Conservation (phyloP, 2,888 invertebrate species). For the Platycheirus rosarum region DNA sequence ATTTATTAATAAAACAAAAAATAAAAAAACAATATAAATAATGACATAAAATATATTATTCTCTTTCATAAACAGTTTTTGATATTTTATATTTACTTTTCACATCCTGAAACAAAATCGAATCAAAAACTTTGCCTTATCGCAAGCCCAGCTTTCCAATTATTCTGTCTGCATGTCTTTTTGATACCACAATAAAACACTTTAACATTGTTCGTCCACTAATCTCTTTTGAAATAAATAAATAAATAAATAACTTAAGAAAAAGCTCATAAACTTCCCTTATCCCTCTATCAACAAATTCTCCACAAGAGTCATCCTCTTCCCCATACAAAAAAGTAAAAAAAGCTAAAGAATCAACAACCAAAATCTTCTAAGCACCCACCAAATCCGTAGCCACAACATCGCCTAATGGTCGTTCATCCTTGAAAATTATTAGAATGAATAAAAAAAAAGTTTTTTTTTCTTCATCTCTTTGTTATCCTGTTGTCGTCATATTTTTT, state of each 20-base stretch:
- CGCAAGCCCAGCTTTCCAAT: constrained; percentile 4
- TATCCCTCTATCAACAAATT: constrained; percentile 43
- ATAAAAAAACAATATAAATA: too few species aligned
- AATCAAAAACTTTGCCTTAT: too few species aligned
- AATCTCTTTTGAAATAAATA: constrained; percentile 30
- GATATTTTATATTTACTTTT: too few species aligned
- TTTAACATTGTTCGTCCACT: constrained; percentile 16
- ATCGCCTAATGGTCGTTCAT: constrained; percentile 44
- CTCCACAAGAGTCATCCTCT: background rate
- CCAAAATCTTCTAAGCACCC: constrained; percentile 47
- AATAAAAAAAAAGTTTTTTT: constrained; percentile 23
- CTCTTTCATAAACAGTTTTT: too few species aligned
- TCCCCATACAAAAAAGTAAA: constrained; percentile 18
- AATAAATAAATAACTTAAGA: constrained; percentile 35
- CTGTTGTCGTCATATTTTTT: constrained; percentile 11
- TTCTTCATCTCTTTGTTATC: constrained; percentile 1
- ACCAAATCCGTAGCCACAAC: constrained; percentile 31
- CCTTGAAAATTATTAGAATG: constrained; percentile 44
- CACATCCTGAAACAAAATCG: too few species aligned
- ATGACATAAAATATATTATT: too few species aligned
- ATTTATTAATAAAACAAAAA: too few species aligned
- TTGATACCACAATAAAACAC: constrained; percentile 1
- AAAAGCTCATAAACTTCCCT: constrained; percentile 33
- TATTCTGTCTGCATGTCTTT: constrained; percentile 1
- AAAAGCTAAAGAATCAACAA: constrained; percentile 47